Evolutionary conservation across 2,113 vertebrate genomes (phyloP), one percentile per base, ranked within the genome.

Genomic region (Pampusana beccarii): DNA sequence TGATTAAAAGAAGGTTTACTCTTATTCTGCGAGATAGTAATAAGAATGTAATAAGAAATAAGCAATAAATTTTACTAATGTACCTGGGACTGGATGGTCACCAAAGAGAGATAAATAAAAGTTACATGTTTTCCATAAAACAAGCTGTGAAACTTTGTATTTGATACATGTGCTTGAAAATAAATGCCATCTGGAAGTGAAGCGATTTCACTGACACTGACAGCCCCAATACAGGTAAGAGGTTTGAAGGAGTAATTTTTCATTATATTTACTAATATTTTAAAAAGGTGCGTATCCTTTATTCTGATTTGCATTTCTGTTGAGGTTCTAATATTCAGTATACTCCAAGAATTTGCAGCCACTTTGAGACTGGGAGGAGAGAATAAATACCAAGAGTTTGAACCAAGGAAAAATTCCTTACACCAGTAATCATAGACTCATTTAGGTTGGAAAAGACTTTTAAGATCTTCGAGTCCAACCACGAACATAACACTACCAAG

Each of bases 211-310:
- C 56, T 87, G 56, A 70, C 19, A 20, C 10, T 75, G 48, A 46
- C 18, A 75, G 24, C 13, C 31, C 11, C 36, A 78, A 13, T 62
- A n/a, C 26, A 87, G 24, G 9, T 34, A 48, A 89, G 44, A 17
- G 10, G 51, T 73, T 65, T 82, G 67, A 70, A 62, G 36, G 87
- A 42, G 5, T 90, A 10, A 46, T 57, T 93, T 93, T 94, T 25
- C 80, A 94, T 70, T 60, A 57, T 85, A 56, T 53, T 77, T 46
- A 75, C 56, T 93, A 91, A 82, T 64, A 91, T 94, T 97, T 94
- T 12, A 23, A 66, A 96, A 92, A 89, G 31, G n/a, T 78, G 13
- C 10, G 15, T 72, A 74, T 61, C 46, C 21, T 61, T 78, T 62
- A 92, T 91, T 92, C 60, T 54, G 70, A 77, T 79, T 53, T 84